A percentile compares a stretch with the other conserved stretches of the same genome.
These are phyloP conservation scores for Chromobotia macracanthus DNA, from an alignment of 2,797 vertebrate species.

Conservation along the genomic window DNA sequence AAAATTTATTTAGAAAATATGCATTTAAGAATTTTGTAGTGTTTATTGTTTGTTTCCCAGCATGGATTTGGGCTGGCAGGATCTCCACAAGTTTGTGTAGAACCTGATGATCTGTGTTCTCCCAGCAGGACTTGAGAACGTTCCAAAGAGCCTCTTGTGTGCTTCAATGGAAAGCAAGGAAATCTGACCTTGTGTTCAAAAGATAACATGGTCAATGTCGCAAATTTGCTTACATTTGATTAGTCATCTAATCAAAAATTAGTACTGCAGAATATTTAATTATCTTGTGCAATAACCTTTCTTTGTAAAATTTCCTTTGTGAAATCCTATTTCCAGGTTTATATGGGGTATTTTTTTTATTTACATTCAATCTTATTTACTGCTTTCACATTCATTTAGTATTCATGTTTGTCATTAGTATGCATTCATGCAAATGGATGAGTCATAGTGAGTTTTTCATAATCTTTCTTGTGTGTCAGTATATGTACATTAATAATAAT, in stretches of 20 bases:
- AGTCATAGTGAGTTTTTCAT: slow-evolving; percentile 6
- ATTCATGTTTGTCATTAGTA: slow-evolving; percentile 6
- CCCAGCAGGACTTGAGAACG: neutral
- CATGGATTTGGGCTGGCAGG: neutral
- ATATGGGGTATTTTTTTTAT: neutral
- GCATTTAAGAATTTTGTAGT: neutral
- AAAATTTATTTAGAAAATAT: neutral
- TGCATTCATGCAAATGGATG: slow-evolving; percentile 13
- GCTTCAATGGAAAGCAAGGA: neutral
- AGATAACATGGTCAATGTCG: neutral
- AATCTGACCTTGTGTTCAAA: neutral
- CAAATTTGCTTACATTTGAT: neutral
- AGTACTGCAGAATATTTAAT: neutral
- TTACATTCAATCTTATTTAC: neutral
- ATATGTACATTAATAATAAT: slow-evolving; percentile 20
- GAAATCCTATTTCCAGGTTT: no score
- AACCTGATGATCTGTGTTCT: slow-evolving; percentile 1
- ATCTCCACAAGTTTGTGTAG: neutral
- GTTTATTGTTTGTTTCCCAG: neutral
- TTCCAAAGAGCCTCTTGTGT: neutral
- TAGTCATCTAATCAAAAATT: neutral
- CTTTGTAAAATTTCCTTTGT: neutral
- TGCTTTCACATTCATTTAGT: neutral
- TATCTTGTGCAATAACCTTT: no score
- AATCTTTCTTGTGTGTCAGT: slow-evolving; percentile 3